A percentile compares a stretch with the other conserved stretches of the same genome.
Evolutionary conservation across 1,140 invertebrate genomes (phyloP).

Genomic region (Oscheius sp.): DNA sequence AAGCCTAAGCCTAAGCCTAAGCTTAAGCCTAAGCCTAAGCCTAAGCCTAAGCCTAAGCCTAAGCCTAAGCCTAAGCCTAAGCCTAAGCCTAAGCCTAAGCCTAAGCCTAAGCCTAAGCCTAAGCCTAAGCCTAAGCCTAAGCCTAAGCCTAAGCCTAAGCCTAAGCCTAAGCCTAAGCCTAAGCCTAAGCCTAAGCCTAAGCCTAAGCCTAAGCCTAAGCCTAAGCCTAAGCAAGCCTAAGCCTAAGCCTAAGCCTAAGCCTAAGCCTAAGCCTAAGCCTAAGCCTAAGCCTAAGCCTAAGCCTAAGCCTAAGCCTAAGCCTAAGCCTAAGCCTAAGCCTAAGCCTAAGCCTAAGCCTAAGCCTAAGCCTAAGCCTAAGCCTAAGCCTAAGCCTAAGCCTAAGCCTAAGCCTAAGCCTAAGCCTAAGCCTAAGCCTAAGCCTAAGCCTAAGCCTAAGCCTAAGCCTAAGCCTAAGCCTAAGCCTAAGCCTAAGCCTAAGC

Average conservation of each 20-base stretch:
- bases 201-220: constrained; percentile 23
- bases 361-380: constrained; percentile 6
- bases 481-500: constrained; percentile 2
- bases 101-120: constrained; percentile 20
- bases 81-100: constrained; percentile 6
- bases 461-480: constrained; percentile 3
- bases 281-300: constrained; percentile 25
- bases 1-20: constrained; percentile 3
- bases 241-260: constrained; percentile 15
- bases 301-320: constrained; percentile 9
- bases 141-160: not conserved
- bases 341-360: constrained; percentile 6
- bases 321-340: constrained; percentile 14
- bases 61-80: constrained; percentile 7
- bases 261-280: constrained; percentile 17
- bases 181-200: constrained; percentile 25
- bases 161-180: constrained; percentile 24
- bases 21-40: constrained; percentile 4
- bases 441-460: not conserved
- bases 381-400: not conserved
- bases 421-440: not conserved
- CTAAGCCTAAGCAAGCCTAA: constrained; percentile 8
- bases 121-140: constrained; percentile 8
- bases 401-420: constrained; percentile 4
- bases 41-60: constrained; percentile 10